A percentile compares a stretch with the other conserved stretches of the same genome.
These are phyloP conservation scores for Otolemur garnettii DNA, from an alignment of 2,113 vertebrate genomes.

Conservation along the genomic window DNA sequence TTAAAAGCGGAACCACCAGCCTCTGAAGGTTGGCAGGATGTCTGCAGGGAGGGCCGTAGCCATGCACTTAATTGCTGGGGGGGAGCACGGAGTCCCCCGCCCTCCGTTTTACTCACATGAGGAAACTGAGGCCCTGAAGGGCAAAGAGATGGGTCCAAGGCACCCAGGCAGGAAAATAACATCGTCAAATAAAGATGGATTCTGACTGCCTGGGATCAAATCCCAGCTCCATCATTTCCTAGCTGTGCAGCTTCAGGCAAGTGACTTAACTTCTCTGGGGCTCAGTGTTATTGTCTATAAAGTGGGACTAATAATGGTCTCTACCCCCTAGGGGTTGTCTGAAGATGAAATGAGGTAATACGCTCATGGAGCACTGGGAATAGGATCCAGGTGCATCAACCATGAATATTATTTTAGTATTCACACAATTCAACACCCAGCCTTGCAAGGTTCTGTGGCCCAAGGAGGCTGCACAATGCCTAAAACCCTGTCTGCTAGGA, in stretches of 20 bases:
- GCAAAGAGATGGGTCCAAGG: not conserved
- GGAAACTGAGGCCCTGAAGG: not conserved
- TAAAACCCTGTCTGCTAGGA: not conserved
- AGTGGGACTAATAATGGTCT: not conserved
- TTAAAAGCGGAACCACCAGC: not conserved
- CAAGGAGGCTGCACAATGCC: rapidly evolving
- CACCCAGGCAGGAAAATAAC: too few relatives aligned
- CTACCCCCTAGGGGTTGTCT: too few relatives aligned
- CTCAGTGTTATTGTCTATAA: not conserved
- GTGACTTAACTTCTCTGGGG: not conserved
- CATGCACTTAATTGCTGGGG: rapidly evolving
- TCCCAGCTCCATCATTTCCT: not conserved
- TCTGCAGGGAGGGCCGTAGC: rapidly evolving
- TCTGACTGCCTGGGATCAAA: not conserved
- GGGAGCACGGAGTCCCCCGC: not conserved
- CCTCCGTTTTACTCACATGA: rapidly evolving
- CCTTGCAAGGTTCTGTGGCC: rapidly evolving
- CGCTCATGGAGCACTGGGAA: not conserved
- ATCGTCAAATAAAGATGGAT: too few relatives aligned
- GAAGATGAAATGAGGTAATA: not conserved
- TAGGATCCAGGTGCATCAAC: rapidly evolving
- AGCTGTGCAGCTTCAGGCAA: not conserved
- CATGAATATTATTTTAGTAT: rapidly evolving
- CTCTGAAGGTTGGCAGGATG: not conserved
- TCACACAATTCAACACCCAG: rapidly evolving